Percentiles rank a stretch among this genome's conserved stretches.
Conservation (phyloP, 1,140 invertebrate species). For the Ruditapes philippinarum region DNA sequence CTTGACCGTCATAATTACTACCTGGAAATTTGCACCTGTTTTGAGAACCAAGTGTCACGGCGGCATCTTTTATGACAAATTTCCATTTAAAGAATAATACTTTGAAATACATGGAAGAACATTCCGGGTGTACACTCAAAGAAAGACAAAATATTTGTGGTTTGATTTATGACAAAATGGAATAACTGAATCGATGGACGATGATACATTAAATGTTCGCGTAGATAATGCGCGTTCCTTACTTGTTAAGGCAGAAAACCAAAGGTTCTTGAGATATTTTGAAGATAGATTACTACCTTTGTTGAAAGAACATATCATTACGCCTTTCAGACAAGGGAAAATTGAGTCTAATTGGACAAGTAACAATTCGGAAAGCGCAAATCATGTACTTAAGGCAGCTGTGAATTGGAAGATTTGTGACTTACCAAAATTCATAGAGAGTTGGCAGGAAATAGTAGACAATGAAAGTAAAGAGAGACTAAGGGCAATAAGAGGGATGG, state of each 20-base stretch:
- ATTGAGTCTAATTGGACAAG: not conserved
- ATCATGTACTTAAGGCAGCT: too few species aligned
- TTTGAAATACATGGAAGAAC: constrained; percentile 34
- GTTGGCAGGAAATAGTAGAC: not conserved
- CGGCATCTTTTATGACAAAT: too few species aligned
- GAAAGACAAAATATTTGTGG: not conserved
- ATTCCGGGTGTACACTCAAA: constrained; percentile 10
- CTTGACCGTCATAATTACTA: too few species aligned
- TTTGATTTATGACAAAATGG: not conserved
- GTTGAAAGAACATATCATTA: not conserved
- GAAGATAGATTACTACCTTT: not conserved
- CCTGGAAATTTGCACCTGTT: too few species aligned
- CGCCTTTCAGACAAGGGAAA: not conserved
- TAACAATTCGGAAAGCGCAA: too few species aligned
- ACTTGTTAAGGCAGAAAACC: too few species aligned
- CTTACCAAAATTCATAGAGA: not conserved
- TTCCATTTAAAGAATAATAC: constrained; percentile 24
- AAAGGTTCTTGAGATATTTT: too few species aligned
- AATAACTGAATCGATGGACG: not conserved
- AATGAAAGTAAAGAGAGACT: too few species aligned
- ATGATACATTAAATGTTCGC: not conserved
- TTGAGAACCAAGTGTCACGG: too few species aligned
- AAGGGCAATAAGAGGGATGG: too few species aligned
- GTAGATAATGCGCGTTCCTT: too few species aligned
- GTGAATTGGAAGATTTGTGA: not conserved